phyloP scores from a whole-genome alignment of 2,113 vertebrate genomes.

The Choloepus hoffmanni region DNA sequence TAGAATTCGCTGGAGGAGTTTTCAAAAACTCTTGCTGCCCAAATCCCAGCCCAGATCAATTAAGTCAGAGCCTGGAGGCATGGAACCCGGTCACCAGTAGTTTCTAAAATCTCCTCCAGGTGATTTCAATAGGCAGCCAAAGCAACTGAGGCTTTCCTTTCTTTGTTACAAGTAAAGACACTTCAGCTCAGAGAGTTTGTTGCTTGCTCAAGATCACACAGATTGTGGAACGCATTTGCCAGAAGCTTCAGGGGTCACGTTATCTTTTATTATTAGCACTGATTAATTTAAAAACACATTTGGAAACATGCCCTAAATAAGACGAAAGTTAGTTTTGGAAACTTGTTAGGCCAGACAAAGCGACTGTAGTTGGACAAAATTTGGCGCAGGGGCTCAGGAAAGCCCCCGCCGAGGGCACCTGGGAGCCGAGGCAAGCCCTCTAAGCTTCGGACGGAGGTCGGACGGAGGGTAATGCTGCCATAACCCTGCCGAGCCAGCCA shows the following conservation, averaged over 20 bases:
- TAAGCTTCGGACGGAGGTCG: neutral
- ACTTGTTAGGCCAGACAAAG: slow-evolving; percentile 67
- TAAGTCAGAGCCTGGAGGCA: neutral
- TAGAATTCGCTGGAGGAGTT: neutral
- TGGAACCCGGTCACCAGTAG: neutral
- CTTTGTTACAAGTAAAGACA: neutral
- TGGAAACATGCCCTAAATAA: slow-evolving; percentile 80
- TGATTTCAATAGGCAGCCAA: neutral
- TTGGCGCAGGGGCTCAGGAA: slow-evolving; percentile 50
- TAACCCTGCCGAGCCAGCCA: neutral
- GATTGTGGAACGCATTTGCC: slow-evolving; percentile 34
- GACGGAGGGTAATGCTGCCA: too few species aligned
- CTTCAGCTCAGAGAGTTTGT: neutral
- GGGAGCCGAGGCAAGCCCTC: slow-evolving; percentile 48
- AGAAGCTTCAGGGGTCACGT: slow-evolving; percentile 47
- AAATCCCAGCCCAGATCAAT: neutral
- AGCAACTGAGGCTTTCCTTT: neutral
- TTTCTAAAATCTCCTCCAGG: neutral
- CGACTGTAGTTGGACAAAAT: slow-evolving; percentile 69
- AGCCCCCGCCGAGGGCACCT: slow-evolving; percentile 72
- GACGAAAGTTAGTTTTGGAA: slow-evolving; percentile 76
- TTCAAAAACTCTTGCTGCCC: neutral
- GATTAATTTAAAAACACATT: slow-evolving; percentile 74
- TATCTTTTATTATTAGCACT: slow-evolving; percentile 71
- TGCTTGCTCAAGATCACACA: too few species aligned